phyloP scores from a whole-genome alignment of 2,797 vertebrate genomes.

The Dermochelys coriacea region DNA sequence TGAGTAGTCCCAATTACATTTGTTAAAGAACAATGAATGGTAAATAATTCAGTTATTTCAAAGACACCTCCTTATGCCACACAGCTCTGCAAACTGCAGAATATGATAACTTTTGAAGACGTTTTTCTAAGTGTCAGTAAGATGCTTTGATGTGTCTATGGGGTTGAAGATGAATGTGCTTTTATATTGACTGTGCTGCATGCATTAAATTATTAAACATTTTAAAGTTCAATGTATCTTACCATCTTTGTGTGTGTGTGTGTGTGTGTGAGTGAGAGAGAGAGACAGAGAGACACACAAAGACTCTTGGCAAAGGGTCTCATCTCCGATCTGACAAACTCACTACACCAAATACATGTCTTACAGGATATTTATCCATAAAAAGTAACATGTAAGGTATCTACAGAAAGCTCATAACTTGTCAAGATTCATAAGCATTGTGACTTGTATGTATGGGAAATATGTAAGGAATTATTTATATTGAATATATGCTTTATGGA shows the following conservation, averaged over 20 bases:
- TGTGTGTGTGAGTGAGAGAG: not conserved
- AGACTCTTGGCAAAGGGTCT: not conserved
- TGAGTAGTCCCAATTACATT: constrained; percentile 28
- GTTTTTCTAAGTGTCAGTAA: not conserved
- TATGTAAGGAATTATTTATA: not conserved
- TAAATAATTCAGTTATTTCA: constrained; percentile 66
- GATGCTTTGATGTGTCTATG: not conserved
- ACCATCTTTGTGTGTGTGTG: too few species aligned
- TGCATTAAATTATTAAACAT: not conserved
- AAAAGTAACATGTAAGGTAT: not conserved
- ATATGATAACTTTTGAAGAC: constrained; percentile 4
- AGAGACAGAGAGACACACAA: not conserved
- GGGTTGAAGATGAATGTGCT: not conserved
- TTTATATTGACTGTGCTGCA: not conserved
- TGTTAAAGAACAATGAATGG: constrained; percentile 27
- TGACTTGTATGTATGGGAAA: not conserved
- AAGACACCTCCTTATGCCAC: not conserved
- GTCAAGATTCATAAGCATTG: not conserved
- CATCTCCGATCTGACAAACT: not conserved
- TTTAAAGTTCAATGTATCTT: not conserved
- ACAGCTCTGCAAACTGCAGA: not conserved
- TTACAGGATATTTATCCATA: not conserved
- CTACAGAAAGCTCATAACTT: not conserved
- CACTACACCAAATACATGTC: not conserved
- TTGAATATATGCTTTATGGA: not conserved